Evolutionary conservation across 2,888 invertebrate genomes (phyloP), one percentile per base, ranked within the genome.

Genomic region (Drosophila buzzatii): DNA sequence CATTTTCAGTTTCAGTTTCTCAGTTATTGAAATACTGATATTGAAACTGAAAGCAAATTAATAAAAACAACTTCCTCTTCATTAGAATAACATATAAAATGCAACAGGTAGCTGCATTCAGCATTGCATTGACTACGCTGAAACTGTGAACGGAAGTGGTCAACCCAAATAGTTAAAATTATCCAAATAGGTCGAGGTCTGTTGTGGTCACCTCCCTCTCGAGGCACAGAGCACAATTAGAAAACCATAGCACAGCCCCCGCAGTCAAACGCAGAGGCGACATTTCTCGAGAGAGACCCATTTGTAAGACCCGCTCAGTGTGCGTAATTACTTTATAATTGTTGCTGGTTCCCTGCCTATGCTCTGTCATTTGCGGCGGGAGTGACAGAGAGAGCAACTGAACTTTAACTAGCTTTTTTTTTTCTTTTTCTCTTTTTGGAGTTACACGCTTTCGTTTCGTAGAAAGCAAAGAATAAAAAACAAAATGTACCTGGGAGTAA

Each of bases 281-380:
- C 82, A 81, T 70, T 61, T 70, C 49, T 35, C n/a, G 60, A 18
- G 27, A 27, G 60, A 44, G 53, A 44, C 12, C 47, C 27, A 56
- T 63, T 71, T 52, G 59, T 53, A 18, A 16, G 16, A 20, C 27
- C 16, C 67, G 63, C 53, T 65, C 51, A 58, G 70, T 67, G 52
- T 51, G 60, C 59, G 74, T 81, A 82, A 87, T 85, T 76, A 70
- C 73, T 63, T 82, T 82, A 73, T 85, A 83, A 83, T 85, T 83
- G 79, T 71, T 62, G 73, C 14, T 23, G 9, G 52, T 75, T 60
- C 52, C 59, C 47, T 37, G 47, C 41, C 49, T 35, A 18, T 51
- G 57, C 57, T 18, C 33, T 55, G 27, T 72, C 64, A 64, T 37
- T 49, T 20, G 0, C 3, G 10, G 37, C 27, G 39, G 37, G 49